Evolutionary conservation across 2,113 vertebrate species (phyloP).

Genomic region (Myiopsitta monachus): DNA sequence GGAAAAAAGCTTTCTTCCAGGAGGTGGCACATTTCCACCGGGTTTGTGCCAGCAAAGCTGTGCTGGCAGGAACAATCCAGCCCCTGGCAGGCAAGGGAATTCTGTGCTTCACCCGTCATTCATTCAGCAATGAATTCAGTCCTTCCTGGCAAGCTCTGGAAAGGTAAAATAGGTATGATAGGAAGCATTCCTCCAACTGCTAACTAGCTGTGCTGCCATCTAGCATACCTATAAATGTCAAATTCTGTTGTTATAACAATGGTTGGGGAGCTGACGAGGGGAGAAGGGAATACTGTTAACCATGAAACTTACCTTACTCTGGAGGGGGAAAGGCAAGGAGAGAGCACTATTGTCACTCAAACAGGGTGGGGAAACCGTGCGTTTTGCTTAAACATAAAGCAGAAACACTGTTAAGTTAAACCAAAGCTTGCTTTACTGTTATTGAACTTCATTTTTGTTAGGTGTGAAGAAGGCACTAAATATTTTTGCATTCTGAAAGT

Average conservation of each 20-base stretch:
- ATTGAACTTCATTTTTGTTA: background rate
- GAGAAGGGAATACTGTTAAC: background rate
- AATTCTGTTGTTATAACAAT: background rate
- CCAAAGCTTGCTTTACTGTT: background rate
- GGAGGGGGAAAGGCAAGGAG: background rate
- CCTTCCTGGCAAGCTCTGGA: background rate
- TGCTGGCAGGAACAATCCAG: background rate
- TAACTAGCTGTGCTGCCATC: background rate
- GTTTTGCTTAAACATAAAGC: background rate
- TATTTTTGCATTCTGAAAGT: background rate
- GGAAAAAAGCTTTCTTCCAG: background rate
- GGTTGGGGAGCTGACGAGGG: background rate
- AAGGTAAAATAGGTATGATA: background rate
- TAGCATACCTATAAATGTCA: background rate
- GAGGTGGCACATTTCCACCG: background rate
- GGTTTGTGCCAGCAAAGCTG: background rate
- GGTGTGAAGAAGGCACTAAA: background rate
- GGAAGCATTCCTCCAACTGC: background rate
- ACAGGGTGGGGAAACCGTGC: rapidly evolving
- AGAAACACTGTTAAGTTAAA: background rate
- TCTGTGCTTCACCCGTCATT: background rate
- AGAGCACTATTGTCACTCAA: background rate
- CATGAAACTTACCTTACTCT: background rate
- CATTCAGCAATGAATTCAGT: background rate
- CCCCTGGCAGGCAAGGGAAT: background rate